Evolutionary conservation across 35 echinoderm and acorn worm species (phyloP).

Genomic region (Ophioderma brevispina): DNA sequence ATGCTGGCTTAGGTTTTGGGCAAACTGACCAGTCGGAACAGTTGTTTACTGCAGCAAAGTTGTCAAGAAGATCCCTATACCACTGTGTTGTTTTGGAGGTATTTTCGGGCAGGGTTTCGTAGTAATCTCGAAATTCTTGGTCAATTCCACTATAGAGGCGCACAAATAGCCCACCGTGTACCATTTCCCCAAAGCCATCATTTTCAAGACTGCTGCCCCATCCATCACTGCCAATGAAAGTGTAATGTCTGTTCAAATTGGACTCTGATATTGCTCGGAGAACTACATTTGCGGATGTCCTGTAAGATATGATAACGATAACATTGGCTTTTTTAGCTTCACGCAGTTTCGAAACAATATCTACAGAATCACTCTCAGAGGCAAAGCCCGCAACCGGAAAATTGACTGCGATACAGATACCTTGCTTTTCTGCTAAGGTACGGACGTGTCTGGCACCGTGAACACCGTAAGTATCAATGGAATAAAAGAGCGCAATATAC

Average conservation of each 20-base stretch:
- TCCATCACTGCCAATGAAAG: conserved; percentile 1
- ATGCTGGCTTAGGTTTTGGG: background rate
- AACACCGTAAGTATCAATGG: conserved; percentile 32
- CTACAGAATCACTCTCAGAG: background rate
- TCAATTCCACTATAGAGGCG: background rate
- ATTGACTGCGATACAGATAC: background rate
- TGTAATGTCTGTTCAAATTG: background rate
- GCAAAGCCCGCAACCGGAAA: background rate
- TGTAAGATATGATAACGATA: background rate
- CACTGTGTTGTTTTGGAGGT: background rate
- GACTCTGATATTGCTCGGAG: background rate
- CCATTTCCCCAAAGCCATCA: background rate
- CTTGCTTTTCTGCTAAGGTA: background rate
- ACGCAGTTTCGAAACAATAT: background rate
- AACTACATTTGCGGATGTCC: background rate
- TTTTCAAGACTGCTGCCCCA: background rate
- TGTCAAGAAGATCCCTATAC: background rate
- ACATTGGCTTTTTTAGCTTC: background rate
- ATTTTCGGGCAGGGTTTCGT: background rate
- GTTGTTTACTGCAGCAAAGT: background rate
- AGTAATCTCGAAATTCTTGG: background rate
- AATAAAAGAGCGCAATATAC: conserved; percentile 34
- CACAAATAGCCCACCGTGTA: background rate
- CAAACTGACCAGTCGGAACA: background rate
- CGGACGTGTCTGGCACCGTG: background rate